Percentiles rank a stretch among this genome's conserved stretches.
These are phyloP conservation scores for Astreopora myriophthalma DNA, from an alignment of 64 coral and sea anemone species.

Conservation along the genomic window DNA sequence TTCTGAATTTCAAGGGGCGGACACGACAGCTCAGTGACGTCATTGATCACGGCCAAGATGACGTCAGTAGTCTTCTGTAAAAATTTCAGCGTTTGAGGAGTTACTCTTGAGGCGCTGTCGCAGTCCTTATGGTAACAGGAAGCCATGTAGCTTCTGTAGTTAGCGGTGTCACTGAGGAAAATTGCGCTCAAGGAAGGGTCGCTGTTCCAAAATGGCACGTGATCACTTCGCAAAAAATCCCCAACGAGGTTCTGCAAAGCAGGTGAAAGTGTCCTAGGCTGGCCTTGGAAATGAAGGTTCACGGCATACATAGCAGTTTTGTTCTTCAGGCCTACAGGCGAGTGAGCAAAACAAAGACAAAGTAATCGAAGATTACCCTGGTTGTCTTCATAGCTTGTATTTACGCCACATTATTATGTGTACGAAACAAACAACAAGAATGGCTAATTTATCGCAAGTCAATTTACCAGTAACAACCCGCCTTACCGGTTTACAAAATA, in stretches of 20 bases:
- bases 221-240: constrained; percentile 70
- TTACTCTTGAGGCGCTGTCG: constrained; percentile 54
- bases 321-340: background rate
- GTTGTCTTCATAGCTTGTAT: no score
- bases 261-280: background rate
- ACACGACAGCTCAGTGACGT: constrained; percentile 29
- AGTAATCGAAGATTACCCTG: background rate
- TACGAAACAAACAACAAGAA: no score
- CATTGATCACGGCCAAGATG: constrained; percentile 46
- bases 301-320: constrained; percentile 13
- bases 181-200: constrained; percentile 1
- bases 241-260: accelerated
- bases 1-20: background rate
- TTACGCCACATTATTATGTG: no score
- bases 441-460: no score
- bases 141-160: constrained; percentile 47
- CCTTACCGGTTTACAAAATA: no score
- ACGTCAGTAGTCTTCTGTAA: constrained; percentile 72
- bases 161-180: constrained; percentile 60
- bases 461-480: no score
- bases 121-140: constrained; percentile 57
- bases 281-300: constrained; percentile 52
- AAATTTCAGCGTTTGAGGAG: constrained; percentile 52
- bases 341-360: background rate
- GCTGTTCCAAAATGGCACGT: constrained; percentile 27